phyloP scores from a whole-genome alignment of 2,797 vertebrate species.

The Enteromius thamalakanensis region DNA sequence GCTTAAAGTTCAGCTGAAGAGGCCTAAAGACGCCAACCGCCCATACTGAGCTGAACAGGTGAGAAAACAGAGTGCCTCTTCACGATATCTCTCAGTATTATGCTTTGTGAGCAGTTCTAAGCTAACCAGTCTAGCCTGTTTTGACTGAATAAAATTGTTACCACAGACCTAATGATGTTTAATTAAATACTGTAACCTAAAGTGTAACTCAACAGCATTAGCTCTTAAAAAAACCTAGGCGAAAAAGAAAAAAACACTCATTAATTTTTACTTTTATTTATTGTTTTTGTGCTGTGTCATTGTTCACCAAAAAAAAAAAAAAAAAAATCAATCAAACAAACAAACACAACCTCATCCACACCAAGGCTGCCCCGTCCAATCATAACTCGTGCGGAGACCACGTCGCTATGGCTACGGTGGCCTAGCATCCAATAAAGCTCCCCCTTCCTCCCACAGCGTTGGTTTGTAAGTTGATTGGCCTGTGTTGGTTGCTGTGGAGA shows the following conservation, averaged over 20 bases:
- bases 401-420: conserved; percentile 83
- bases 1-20: conserved; percentile 98
- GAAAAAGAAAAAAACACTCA: conserved; percentile 62
- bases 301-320: conserved; percentile 68
- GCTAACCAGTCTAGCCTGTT: conserved; percentile 21
- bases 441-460: conserved; percentile 77
- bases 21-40: conserved; percentile 97
- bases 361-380: conserved; percentile 80
- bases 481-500: conserved; percentile 85
- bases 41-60: conserved; percentile 83
- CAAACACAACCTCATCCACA: conserved; percentile 70
- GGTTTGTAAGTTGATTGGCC: conserved; percentile 82
- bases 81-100: conserved; percentile 5
- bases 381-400: conserved; percentile 82
- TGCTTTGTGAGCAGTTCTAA: conserved; percentile 34
- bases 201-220: conserved; percentile 33
- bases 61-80: not conserved
- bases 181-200: conserved; percentile 20
- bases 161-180: not conserved
- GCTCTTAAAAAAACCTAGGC: conserved; percentile 28
- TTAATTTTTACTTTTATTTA: conserved; percentile 79
- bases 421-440: conserved; percentile 84
- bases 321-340: conserved; percentile 63
- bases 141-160: conserved; percentile 4
- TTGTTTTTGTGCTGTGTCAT: conserved; percentile 84